These are phyloP conservation scores for Cistogaster globosa DNA, from an alignment of 2,888 invertebrate genomes.

Conservation along the genomic window DNA sequence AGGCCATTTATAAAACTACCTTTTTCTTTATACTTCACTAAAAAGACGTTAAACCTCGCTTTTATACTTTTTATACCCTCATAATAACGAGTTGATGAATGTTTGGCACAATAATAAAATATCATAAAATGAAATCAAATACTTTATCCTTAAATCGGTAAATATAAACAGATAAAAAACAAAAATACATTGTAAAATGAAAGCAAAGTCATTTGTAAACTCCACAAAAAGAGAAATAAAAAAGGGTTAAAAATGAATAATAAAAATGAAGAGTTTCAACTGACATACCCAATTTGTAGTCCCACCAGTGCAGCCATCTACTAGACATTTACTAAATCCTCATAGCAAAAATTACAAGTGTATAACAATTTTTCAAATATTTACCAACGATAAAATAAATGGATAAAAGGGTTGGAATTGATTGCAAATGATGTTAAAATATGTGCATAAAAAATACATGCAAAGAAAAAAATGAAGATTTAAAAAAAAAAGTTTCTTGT, in stretches of 20 bases:
- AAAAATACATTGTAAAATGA: constrained; percentile 39
- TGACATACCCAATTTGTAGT: constrained; percentile 28
- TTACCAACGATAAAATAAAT: constrained; percentile 39
- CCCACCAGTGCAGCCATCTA: not conserved
- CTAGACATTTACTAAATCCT: constrained; percentile 37
- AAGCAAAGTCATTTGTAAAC: constrained; percentile 60
- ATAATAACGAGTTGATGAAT: constrained; percentile 72
- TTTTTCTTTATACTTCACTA: constrained; percentile 5
- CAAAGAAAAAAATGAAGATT: not conserved
- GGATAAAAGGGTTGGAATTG: constrained; percentile 67
- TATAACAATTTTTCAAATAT: constrained; percentile 79
- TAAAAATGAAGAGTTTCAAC: constrained; percentile 51
- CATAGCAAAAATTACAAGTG: constrained; percentile 74
- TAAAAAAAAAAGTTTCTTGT: not conserved
- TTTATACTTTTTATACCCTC: constrained; percentile 58
- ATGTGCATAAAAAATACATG: constrained; percentile 41
- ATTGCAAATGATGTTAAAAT: constrained; percentile 68
- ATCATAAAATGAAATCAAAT: constrained; percentile 59
- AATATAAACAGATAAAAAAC: constrained; percentile 33
- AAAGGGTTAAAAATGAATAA: not conserved
- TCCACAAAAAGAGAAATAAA: constrained; percentile 28
- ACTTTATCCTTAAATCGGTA: constrained; percentile 49
- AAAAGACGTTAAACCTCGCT: constrained; percentile 19
- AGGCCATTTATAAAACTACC: constrained; percentile 9
- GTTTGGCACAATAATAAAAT: constrained; percentile 53